phyloP scores from a whole-genome alignment of 2,113 vertebrate species.

The Cryptoleucopteryx plumbea region DNA sequence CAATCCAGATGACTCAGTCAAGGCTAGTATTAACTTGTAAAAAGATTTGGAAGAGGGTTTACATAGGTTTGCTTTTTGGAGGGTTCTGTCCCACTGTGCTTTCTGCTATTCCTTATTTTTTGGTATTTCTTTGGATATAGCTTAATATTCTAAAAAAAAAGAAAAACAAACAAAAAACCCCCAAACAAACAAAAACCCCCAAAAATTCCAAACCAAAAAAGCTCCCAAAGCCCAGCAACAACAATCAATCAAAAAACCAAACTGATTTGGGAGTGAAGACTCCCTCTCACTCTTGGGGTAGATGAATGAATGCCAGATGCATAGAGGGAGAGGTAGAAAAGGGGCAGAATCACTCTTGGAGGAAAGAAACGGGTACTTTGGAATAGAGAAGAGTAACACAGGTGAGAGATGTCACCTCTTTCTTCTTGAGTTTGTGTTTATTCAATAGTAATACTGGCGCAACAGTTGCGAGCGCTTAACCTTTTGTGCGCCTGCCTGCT shows the following conservation, averaged over 20 bases:
- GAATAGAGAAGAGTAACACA: too few relatives aligned
- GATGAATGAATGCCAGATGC: background rate
- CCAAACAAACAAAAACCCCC: too few relatives aligned
- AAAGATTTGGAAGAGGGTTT: background rate
- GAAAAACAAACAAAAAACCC: too few relatives aligned
- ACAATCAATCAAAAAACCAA: background rate
- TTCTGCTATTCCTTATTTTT: background rate
- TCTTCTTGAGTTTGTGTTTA: background rate
- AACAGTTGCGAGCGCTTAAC: too few relatives aligned
- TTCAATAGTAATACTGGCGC: background rate
- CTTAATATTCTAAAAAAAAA: background rate
- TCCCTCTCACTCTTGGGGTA: rapidly evolving
- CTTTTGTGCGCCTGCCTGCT: background rate
- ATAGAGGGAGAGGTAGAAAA: background rate
- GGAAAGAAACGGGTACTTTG: background rate
- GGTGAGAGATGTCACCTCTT: background rate
- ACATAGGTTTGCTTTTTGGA: background rate
- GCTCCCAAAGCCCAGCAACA: background rate
- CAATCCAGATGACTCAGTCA: background rate
- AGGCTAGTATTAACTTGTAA: background rate
- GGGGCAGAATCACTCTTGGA: background rate
- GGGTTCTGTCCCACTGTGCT: background rate
- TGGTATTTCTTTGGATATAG: background rate
- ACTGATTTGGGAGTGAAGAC: background rate
- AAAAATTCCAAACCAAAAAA: background rate